phyloP scores from a whole-genome alignment of 2,888 invertebrate species.

The Frankliniella fusca region DNA sequence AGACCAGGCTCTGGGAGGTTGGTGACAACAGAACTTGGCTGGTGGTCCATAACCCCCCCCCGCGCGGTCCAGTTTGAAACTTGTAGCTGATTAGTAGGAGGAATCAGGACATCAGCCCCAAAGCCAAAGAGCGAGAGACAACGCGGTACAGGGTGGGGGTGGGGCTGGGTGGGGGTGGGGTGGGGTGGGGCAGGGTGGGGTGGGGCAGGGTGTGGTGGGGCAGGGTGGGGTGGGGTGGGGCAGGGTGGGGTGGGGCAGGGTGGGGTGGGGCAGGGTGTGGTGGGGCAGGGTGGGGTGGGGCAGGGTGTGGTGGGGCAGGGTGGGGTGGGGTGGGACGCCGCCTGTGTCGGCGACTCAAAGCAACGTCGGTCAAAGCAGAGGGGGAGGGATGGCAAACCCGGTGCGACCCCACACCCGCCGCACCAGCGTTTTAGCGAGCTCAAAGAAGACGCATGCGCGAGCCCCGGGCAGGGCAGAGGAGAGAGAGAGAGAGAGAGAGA shows the following conservation, averaged over 20 bases:
- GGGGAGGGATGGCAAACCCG: not conserved
- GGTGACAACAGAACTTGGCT: too few relatives aligned
- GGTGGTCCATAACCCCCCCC: too few relatives aligned
- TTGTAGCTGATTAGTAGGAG: too few relatives aligned
- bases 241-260: not conserved
- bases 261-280: not conserved
- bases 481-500: too few relatives aligned
- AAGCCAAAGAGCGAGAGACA: not conserved
- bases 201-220: not conserved
- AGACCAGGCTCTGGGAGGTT: too few relatives aligned
- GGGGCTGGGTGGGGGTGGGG: too few relatives aligned
- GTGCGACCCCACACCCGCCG: not conserved
- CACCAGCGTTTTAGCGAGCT: not conserved
- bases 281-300: not conserved
- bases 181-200: too few relatives aligned
- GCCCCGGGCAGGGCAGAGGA: not conserved
- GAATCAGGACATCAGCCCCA: too few relatives aligned
- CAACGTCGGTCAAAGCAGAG: not conserved
- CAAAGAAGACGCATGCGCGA: constrained; percentile 6
- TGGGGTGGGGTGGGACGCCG: not conserved
- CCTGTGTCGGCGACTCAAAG: not conserved
- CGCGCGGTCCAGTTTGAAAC: too few relatives aligned
- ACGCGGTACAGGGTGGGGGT: not conserved
- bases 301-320: not conserved
- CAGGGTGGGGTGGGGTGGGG: not conserved